Base-by-base conservation (phyloP, 2,797 vertebrate species). In the Lycodopsis pacificus region DNA sequence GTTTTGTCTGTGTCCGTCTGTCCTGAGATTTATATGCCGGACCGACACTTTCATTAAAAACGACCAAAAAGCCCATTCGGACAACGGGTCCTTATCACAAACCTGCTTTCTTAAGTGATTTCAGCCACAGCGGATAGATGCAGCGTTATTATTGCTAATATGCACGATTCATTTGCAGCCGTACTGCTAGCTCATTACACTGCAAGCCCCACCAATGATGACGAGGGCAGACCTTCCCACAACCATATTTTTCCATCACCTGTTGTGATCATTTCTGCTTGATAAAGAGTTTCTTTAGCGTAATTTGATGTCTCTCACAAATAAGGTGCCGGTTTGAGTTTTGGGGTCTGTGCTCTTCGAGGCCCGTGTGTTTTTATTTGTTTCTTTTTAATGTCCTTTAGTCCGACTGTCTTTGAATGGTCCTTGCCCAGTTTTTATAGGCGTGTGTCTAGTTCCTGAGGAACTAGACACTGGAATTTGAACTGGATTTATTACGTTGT, bases 301-400 rank as follows among this genome's bases (percentile, higher is more conserved):
- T 67, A 2, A 46, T 68, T 44, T 65, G 1, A 67, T 81, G 71
- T 56, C 30, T 48, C 69, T 62, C 19, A n/a, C 40, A 63, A 25
- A 62, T 27, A 48, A 51, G 58, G 65, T 77, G 66, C 83, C 71
- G 25, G 51, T 59, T 59, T 48, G 2, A 44, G 15, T 49, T 57
- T 66, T 22, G 2, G 0, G 27, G 27, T 27, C 27, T 27, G 27
- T 27, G 27, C 27, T 27, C 27, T 27, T 27, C 27, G 27, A 27
- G 27, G 27, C 27, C 27, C 27, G 5, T 30, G 11, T 48, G 15
- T 69, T 48, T 62, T 62, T 30, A 9, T 5, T 46, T 7, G 5
- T 67, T 71, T 19, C 5, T 73, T 56, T 56, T 27, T 4, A 20
- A 30, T 15, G 7, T 53, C 20, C 48, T n/a, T 22, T 2, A 14